Evolutionary conservation across 2,888 invertebrate genomes (phyloP).

Genomic region (Neria commutata): DNA sequence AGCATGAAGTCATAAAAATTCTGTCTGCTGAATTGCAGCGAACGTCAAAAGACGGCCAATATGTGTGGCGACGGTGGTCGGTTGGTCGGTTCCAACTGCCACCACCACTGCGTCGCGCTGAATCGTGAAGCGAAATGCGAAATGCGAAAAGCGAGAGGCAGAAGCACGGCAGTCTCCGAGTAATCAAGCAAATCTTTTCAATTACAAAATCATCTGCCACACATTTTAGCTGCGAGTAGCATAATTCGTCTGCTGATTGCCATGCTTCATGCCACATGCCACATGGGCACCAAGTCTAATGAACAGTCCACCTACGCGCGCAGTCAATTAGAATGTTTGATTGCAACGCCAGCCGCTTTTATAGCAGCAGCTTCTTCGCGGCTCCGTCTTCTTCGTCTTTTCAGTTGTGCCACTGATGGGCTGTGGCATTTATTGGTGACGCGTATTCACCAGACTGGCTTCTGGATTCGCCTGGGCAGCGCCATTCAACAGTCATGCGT

Average conservation of each 20-base stretch:
- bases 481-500: not conserved
- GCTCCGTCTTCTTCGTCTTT: not conserved
- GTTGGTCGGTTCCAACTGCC: no score
- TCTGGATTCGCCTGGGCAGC: not conserved
- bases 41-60: no score
- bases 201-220: no score
- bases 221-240: no score
- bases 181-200: no score
- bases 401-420: not conserved
- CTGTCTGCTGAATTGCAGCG: not conserved
- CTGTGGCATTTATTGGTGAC: not conserved
- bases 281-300: no score
- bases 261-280: no score
- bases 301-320: conserved; percentile 21
- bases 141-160: not conserved
- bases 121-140: not conserved
- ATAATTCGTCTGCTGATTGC: not conserved
- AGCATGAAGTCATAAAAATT: not conserved
- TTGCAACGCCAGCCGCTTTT: conserved; percentile 26
- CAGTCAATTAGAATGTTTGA: conserved; percentile 44
- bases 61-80: no score
- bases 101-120: no score
- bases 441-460: not conserved
- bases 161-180: no score
- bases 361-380: no score